Base-by-base conservation (phyloP, 2,888 invertebrate species). In the Caenorhabditis panamensis region DNA sequence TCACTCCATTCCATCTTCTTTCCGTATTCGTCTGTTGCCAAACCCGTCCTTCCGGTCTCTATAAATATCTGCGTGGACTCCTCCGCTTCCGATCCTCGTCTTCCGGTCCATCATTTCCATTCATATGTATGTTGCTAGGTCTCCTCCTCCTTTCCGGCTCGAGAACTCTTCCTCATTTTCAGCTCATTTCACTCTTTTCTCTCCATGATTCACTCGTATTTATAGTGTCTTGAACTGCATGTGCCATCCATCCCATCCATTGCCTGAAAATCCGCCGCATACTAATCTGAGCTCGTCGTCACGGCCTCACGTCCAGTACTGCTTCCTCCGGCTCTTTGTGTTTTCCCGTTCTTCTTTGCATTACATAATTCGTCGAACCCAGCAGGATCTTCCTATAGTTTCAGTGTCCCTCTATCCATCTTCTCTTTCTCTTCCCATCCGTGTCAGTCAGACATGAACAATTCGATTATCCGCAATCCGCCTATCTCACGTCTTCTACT, bases 261-360 rank as follows among this genome's bases (percentile, higher is more conserved):
- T 36, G 28, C 37, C 54, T 61, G n/a, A 69, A 69, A 69, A 69
- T 69, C 69, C 69, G 24, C 62, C 63, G 71, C 71, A 72, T 72
- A 72, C 71, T 72, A 72, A 72, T 72, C 71, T 72, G 71, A 71
- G 61, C 28, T 36, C 51, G 56, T 68, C 68, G 68, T 68, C 68
- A 68, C 68, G 20, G 28, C 31, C 68, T 58, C 59, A 31, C 68
- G 37, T 28, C n/a, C 11, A 56, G 44, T 58, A 58, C 53, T 47
- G 31, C 58, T 67, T 54, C 67, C 58, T n/a, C n/a, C n/a, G n/a
- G n/a, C 49, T 22, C 47, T 28, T 31, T 16, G 13, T 54, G 44
- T 31, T 22, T 67, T n/a, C n/a, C n/a, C n/a, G 16, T 37, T 68
- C 22, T 49, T 2, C 49, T 49, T n/a, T 9, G n/a, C 63, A 47